Conservation (phyloP, 2,113 vertebrate species). For the Theristicus caerulescens region DNA sequence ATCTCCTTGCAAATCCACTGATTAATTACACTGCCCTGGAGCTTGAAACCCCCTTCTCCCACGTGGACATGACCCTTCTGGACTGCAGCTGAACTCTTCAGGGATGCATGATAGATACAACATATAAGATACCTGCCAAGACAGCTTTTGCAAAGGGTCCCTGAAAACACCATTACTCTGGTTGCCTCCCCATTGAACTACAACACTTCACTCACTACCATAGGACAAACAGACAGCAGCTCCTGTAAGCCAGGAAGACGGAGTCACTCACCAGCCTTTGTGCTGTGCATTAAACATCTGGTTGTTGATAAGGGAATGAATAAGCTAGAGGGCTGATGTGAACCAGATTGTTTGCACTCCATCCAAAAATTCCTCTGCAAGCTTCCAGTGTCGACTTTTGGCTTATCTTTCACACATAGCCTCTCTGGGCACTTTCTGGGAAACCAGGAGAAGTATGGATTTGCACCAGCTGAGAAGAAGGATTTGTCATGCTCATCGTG, state of each 20-base stretch:
- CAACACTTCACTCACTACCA: neutral
- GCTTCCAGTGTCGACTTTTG: neutral
- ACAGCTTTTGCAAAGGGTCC: neutral
- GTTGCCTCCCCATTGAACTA: neutral
- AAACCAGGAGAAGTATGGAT: neutral
- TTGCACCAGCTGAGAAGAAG: neutral
- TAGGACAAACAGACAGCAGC: neutral
- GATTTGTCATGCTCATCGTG: neutral
- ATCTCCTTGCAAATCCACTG: neutral
- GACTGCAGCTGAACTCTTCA: neutral
- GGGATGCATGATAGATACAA: neutral
- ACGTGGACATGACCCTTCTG: neutral
- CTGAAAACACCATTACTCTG: neutral
- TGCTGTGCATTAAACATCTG: neutral
- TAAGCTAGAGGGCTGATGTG: neutral
- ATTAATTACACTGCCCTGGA: neutral
- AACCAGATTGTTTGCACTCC: constrained; percentile 20
- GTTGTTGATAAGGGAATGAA: neutral
- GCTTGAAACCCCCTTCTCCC: neutral
- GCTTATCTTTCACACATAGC: constrained; percentile 12
- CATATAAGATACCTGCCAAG: neutral
- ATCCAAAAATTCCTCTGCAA: neutral
- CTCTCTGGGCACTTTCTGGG: neutral
- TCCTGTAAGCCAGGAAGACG: neutral
- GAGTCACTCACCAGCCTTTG: constrained; percentile 15